Base-by-base conservation (phyloP, 2,888 invertebrate species). In the Sthenelais limicola region DNA sequence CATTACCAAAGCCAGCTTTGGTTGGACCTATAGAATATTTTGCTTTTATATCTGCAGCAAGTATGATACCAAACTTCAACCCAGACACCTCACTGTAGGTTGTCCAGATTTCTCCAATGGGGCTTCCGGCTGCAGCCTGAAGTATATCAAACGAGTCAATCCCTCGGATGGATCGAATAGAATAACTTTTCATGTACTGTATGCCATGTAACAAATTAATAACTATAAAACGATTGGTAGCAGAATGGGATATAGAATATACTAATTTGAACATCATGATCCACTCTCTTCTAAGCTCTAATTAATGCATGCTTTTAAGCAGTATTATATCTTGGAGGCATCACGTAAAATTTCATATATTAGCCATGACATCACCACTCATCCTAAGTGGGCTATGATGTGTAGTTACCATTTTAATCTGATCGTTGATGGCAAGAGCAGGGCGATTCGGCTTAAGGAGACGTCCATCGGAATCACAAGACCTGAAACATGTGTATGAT, bases 81-180 rank as follows among this genome's bases (percentile, higher is more conserved):
- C 76, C 75, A 3, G 77, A 75, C 30, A 84, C 76, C 12, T 72
- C 74, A 1, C 81, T 78, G 69, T 82, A 81, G 7, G 85, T 81
- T 0, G 81, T 76, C 85, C 85, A 86, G 7, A 84, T 80, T 70
- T 86, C 84, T 0, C 85, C 85, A 3, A 56, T 74, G 0, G 82
- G 82, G 4, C 48, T 38, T 12, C 62, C 62, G 9, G 4, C 38
- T 1, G 62, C 62, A 15, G 38, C 38, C 62, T 62, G 38, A 3
- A 56, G 18, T n/a, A 62, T 4, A 21, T n/a, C n/a, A n/a, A n/a
- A n/a, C n/a, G n/a, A n/a, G n/a, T n/a, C n/a, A n/a, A n/a, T n/a
- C n/a, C n/a, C n/a, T n/a, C n/a, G n/a, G n/a, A n/a, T n/a, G n/a
- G n/a, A n/a, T n/a, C n/a, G n/a, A n/a, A n/a, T n/a, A n/a, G n/a